phyloP scores from a whole-genome alignment of 2,888 invertebrate species.

The Scrobipalpa atriplicella region DNA sequence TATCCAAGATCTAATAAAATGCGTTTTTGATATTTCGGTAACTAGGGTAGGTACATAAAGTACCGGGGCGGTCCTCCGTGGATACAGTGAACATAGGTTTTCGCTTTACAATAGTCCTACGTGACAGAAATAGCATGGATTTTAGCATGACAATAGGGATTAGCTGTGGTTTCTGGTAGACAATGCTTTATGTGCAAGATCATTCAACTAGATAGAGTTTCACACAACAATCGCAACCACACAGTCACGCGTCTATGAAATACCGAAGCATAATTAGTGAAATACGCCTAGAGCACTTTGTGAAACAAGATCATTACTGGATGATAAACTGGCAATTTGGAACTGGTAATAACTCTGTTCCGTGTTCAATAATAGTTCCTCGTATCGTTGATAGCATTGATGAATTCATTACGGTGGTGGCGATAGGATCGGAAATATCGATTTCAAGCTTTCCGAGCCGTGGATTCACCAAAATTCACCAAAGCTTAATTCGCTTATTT shows the following conservation, averaged over 20 bases:
- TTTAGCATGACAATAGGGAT: too few relatives aligned
- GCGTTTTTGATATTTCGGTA: too few relatives aligned
- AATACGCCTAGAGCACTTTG: neutral
- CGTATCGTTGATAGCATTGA: conserved; percentile 3
- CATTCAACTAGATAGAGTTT: neutral
- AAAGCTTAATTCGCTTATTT: too few relatives aligned
- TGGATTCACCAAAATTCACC: neutral
- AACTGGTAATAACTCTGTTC: conserved; percentile 16
- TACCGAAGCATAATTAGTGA: neutral
- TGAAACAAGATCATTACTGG: conserved; percentile 10
- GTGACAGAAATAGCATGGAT: too few relatives aligned
- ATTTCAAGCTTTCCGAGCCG: neutral
- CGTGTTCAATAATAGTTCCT: conserved; percentile 14
- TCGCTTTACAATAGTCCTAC: too few relatives aligned
- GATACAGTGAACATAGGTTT: too few relatives aligned
- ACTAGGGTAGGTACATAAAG: too few relatives aligned
- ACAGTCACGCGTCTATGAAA: neutral
- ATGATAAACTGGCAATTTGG: conserved; percentile 18
- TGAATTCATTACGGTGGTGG: conserved; percentile 12
- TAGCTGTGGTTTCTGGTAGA: too few relatives aligned
- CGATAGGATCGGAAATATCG: conserved; percentile 8
- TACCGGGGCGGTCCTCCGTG: too few relatives aligned
- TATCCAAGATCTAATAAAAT: too few relatives aligned
- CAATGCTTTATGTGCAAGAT: neutral
- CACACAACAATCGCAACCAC: neutral